A percentile compares a stretch with the other conserved stretches of the same genome.
Evolutionary conservation across 2,113 vertebrate genomes (phyloP).

Genomic region (Proteles cristata): DNA sequence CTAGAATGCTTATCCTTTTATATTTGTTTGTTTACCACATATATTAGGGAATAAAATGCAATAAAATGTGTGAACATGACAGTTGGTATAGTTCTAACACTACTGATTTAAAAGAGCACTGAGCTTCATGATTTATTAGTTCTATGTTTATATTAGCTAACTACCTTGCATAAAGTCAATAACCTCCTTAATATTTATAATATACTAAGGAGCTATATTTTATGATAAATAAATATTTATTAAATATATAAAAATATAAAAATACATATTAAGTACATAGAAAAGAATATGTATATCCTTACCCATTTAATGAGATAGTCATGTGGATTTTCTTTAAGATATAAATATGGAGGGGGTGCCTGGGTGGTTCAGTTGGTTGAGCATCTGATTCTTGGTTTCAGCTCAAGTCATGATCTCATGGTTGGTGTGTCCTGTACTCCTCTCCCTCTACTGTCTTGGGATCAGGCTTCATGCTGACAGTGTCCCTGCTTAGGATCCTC

Average conservation of each 20-base stretch:
- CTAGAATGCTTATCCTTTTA: neutral
- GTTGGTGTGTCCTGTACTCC: too few species aligned
- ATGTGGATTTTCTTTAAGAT: neutral
- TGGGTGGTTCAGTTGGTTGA: too few species aligned
- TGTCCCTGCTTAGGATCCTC: too few species aligned
- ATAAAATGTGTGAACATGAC: neutral
- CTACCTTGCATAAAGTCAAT: neutral
- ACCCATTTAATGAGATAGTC: neutral
- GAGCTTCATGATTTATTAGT: neutral
- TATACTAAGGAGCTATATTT: neutral
- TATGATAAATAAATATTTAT: neutral
- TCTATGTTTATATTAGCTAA: neutral
- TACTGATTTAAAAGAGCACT: neutral
- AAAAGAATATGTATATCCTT: too few species aligned
- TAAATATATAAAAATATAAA: too few species aligned
- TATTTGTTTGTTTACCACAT: neutral
- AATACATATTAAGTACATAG: too few species aligned
- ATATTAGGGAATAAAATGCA: neutral
- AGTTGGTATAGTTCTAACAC: neutral
- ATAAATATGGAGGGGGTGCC: neutral
- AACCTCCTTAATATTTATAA: neutral
- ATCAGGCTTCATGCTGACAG: too few species aligned
- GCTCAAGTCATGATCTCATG: too few species aligned
- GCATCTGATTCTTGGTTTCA: too few species aligned
- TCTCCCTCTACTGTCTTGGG: too few species aligned